These are phyloP conservation scores for Chymomyza costata DNA, from an alignment of 1,140 invertebrate species.

Conservation along the genomic window DNA sequence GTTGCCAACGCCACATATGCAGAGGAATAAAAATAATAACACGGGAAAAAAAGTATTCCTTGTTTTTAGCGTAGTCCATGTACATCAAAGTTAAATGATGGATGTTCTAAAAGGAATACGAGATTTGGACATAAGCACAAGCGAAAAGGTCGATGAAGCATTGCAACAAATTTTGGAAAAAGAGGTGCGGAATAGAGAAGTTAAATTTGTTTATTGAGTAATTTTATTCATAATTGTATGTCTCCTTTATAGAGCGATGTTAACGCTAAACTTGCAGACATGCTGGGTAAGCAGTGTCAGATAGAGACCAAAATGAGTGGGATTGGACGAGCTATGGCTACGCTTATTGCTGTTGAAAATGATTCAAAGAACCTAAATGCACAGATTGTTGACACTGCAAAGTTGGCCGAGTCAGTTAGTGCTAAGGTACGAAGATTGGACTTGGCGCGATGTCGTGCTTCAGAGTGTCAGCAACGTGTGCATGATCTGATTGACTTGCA, in stretches of 20 bases:
- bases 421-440: conserved; percentile 97
- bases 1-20: too few species aligned
- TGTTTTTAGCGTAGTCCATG: too few species aligned
- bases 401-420: conserved; percentile 94
- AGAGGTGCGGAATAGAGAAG: conserved; percentile 29
- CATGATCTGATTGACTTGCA: conserved; percentile 97
- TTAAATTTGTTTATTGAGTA: conserved; percentile 4
- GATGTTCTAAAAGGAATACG: conserved; percentile 24
- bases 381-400: conserved; percentile 91
- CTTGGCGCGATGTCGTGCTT: conserved; percentile 92
- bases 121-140: conserved; percentile 37
- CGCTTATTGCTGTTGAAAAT: conserved; percentile 78
- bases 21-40: too few species aligned
- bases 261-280: conserved; percentile 76
- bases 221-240: neutral
- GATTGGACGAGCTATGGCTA: conserved; percentile 77
- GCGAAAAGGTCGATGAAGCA: conserved; percentile 43
- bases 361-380: conserved; percentile 87
- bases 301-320: conserved; percentile 79
- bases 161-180: conserved; percentile 42
- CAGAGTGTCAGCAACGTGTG: conserved; percentile 95
- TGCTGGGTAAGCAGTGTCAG: conserved; percentile 77
- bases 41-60: too few species aligned
- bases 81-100: too few species aligned
- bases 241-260: conserved; percentile 74